These are phyloP conservation scores for Tinamus guttatus DNA, from an alignment of 2,113 vertebrate genomes.

Conservation along the genomic window DNA sequence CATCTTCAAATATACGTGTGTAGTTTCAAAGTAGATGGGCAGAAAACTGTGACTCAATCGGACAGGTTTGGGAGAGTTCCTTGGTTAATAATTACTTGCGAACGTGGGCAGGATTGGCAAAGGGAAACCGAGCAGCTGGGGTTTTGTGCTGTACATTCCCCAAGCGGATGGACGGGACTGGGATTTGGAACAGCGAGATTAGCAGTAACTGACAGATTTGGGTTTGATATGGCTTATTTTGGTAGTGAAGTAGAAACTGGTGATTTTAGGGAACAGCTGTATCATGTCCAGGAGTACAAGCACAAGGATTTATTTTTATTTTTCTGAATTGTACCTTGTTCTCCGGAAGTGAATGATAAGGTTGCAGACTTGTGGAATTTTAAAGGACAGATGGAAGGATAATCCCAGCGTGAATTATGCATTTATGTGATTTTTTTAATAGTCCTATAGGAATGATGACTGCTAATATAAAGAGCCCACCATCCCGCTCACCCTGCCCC, in stretches of 20 bases:
- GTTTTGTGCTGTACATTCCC: background rate
- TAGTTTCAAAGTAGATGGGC: background rate
- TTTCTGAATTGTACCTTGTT: background rate
- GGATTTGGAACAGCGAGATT: background rate
- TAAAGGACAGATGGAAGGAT: background rate
- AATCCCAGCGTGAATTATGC: background rate
- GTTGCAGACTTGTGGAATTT: background rate
- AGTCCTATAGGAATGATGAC: background rate
- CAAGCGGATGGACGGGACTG: background rate
- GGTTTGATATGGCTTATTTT: background rate
- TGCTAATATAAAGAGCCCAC: background rate
- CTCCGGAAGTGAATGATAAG: background rate
- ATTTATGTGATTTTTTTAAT: background rate
- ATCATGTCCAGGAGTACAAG: background rate
- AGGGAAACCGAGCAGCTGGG: background rate
- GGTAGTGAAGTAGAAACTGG: background rate
- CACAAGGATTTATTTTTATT: background rate
- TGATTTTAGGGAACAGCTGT: background rate
- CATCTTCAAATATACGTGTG: background rate
- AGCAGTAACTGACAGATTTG: background rate
- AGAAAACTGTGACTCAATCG: background rate
- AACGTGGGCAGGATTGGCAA: background rate
- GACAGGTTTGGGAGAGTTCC: background rate
- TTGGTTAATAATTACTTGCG: constrained; percentile 21
- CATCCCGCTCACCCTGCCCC: background rate